A percentile compares a stretch with the other conserved stretches of the same genome.
phyloP scores from a whole-genome alignment of 2,888 invertebrate genomes.

The Heliothis peltigera region DNA sequence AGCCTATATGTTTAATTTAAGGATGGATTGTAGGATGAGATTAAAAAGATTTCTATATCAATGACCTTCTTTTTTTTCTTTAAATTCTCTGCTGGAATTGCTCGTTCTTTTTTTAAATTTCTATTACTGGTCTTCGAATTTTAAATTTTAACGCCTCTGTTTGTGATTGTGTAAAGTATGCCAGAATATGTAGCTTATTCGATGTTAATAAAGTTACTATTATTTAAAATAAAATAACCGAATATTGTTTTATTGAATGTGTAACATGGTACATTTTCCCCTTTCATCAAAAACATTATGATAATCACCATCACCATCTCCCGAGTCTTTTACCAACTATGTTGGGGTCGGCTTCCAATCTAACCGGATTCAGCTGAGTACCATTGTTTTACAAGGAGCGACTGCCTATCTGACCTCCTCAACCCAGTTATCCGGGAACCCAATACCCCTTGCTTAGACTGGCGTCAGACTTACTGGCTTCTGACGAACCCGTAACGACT shows the following conservation, averaged over 20 bases:
- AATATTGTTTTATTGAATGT: neutral
- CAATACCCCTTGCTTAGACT: too few relatives aligned
- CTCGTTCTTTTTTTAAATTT: neutral
- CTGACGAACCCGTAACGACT: too few relatives aligned
- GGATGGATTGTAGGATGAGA: neutral
- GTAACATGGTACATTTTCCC: neutral
- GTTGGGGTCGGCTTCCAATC: too few relatives aligned
- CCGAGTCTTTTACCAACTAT: too few relatives aligned
- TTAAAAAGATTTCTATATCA: neutral
- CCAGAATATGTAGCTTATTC: conserved; percentile 42
- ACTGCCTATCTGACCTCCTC: too few relatives aligned
- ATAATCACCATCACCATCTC: too few relatives aligned
- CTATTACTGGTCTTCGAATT: neutral
- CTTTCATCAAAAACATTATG: neutral
- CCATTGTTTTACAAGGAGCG: too few relatives aligned
- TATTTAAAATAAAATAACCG: conserved; percentile 27
- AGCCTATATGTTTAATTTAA: conserved; percentile 1
- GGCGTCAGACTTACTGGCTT: too few relatives aligned
- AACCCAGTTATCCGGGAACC: too few relatives aligned
- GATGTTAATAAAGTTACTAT: conserved; percentile 58
- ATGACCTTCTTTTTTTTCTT: neutral
- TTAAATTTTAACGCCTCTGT: neutral
- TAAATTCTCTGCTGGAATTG: neutral
- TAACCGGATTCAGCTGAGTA: too few relatives aligned
- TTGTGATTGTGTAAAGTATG: conserved; percentile 44